Percentiles rank a stretch among this genome's conserved stretches.
Evolutionary conservation across 2,888 invertebrate species (phyloP).

Genomic region (Polietes domitor): DNA sequence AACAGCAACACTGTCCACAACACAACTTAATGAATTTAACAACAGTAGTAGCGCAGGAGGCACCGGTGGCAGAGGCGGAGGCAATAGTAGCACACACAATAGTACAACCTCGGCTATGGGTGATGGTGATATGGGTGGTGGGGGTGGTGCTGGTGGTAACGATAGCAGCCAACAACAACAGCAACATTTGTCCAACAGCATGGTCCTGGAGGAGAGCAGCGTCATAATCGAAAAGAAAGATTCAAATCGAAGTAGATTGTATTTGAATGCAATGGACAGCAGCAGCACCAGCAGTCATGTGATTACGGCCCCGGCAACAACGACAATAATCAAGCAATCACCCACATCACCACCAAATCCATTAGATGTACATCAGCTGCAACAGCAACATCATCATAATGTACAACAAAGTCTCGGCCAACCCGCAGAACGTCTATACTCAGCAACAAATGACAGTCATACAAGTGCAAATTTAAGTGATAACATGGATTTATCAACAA

Average conservation of each 20-base stretch:
- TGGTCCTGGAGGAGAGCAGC: conserved; percentile 44
- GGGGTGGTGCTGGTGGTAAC: conserved; percentile 9
- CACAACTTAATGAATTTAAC: conserved; percentile 64
- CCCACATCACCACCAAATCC: conserved; percentile 70
- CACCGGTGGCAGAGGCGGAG: neutral
- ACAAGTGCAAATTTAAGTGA: conserved; percentile 46
- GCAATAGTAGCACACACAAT: conserved; percentile 24
- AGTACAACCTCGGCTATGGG: conserved; percentile 26
- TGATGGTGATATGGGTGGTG: conserved; percentile 30
- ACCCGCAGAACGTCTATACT: conserved; percentile 60
- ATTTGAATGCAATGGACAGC: conserved; percentile 57
- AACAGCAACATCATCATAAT: conserved; percentile 27
- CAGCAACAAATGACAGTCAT: conserved; percentile 56
- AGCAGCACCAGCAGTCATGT: conserved; percentile 60
- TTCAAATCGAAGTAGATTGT: conserved; percentile 56
- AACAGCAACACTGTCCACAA: conserved; percentile 60
- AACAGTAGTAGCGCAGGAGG: conserved; percentile 54
- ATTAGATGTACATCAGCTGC: conserved; percentile 51
- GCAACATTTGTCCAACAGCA: conserved; percentile 37
- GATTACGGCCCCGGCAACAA: conserved; percentile 63
- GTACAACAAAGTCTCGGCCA: conserved; percentile 48
- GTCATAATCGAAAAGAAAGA: conserved; percentile 61
- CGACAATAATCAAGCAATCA: conserved; percentile 72
- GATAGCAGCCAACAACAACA: conserved; percentile 21
- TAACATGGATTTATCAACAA: conserved; percentile 59